Evolutionary conservation across 2,888 invertebrate species (phyloP).

Genomic region (Brassicogethes aeneus): DNA sequence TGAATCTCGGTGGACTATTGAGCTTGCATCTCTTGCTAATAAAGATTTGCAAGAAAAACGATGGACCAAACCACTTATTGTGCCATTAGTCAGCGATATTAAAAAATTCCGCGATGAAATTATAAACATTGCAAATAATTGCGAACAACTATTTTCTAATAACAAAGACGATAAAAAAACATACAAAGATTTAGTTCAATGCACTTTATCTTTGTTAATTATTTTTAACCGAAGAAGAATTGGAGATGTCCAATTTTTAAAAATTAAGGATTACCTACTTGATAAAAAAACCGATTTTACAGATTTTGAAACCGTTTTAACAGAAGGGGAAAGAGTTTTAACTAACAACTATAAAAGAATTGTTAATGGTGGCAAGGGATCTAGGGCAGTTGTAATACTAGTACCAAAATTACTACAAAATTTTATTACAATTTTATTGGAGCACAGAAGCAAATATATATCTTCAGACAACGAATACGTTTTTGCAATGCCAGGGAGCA

Average conservation of each 20-base stretch:
- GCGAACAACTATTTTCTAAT: slow-evolving; percentile 3
- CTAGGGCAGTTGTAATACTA: slow-evolving; percentile 23
- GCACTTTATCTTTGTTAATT: slow-evolving; percentile 13
- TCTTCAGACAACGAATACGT: slow-evolving; percentile 22
- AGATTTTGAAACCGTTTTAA: slow-evolving; percentile 19
- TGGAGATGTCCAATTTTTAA: slow-evolving; percentile 18
- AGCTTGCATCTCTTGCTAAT: not conserved
- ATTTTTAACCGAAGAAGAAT: slow-evolving; percentile 17
- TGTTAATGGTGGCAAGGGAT: slow-evolving; percentile 23
- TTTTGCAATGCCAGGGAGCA: slow-evolving; percentile 21
- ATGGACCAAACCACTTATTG: too few species aligned
- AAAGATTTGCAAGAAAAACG: too few species aligned
- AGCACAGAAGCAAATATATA: slow-evolving; percentile 20
- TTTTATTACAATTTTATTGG: slow-evolving; percentile 17
- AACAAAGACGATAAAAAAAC: slow-evolving; percentile 2
- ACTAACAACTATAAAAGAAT: slow-evolving; percentile 23
- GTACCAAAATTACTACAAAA: slow-evolving; percentile 20
- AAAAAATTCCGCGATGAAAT: slow-evolving; percentile 4
- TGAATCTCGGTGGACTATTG: not conserved
- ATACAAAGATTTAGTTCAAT: slow-evolving; percentile 13
- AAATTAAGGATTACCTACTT: slow-evolving; percentile 14
- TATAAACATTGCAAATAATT: slow-evolving; percentile 7
- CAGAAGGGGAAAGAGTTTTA: slow-evolving; percentile 18
- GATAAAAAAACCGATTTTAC: slow-evolving; percentile 11
- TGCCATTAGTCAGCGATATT: slow-evolving; percentile 11